Evolutionary conservation across 2,113 vertebrate species (phyloP).

Genomic region (Gavialis gangeticus): DNA sequence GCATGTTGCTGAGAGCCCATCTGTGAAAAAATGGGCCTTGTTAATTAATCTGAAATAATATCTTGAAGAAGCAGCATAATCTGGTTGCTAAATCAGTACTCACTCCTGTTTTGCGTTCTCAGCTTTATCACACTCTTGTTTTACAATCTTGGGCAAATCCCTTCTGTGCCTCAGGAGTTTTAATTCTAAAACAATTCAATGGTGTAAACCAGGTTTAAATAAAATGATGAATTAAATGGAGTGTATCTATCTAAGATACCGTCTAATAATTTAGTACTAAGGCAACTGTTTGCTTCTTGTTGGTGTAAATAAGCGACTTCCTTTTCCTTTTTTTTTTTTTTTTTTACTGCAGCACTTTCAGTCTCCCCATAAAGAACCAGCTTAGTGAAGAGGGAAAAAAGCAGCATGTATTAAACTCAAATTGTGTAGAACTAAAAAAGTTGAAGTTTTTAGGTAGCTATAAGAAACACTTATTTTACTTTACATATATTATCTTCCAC

Average conservation of each 20-base stretch:
- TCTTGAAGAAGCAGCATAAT: background rate
- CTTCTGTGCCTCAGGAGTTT: background rate
- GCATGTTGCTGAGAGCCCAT: background rate
- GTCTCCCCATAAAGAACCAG: background rate
- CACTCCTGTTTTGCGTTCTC: background rate
- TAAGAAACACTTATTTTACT: background rate
- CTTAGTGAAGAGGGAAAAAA: background rate
- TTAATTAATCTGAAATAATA: background rate
- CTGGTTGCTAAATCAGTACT: background rate
- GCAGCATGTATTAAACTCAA: background rate
- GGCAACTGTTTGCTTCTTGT: background rate
- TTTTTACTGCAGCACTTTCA: background rate
- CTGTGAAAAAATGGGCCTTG: background rate
- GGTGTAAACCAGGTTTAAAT: background rate
- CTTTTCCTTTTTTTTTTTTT: background rate
- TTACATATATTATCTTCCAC: constrained; percentile 20
- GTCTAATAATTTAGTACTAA: background rate
- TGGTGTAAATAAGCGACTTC: background rate
- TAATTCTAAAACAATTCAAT: rapidly evolving
- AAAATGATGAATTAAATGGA: background rate
- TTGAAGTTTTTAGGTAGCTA: rapidly evolving
- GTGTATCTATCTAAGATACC: background rate
- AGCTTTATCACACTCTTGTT: background rate
- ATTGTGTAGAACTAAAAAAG: background rate
- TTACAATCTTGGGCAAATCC: rapidly evolving